Conservation (phyloP, 2,797 vertebrate species). For the Myotis planiceps region DNA sequence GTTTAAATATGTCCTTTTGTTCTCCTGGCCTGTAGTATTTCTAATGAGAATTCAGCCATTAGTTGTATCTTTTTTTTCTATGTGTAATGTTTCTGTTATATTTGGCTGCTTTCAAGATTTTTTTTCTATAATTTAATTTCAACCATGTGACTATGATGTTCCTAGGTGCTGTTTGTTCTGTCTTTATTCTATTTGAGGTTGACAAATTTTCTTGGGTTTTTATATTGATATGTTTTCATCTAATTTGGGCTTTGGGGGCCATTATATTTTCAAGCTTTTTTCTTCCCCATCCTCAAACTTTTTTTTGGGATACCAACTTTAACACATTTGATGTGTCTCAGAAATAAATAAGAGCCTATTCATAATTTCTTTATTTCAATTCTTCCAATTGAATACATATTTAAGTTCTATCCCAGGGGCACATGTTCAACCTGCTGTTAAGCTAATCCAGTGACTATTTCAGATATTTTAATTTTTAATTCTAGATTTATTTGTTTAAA, state of each 20-base stretch:
- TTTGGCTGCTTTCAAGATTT: neutral
- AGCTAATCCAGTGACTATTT: neutral
- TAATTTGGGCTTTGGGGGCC: neutral
- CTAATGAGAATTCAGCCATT: neutral
- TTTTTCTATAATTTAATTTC: neutral
- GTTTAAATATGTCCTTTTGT: neutral
- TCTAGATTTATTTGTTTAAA: neutral
- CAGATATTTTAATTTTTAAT: neutral
- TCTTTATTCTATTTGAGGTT: neutral
- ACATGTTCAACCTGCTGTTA: neutral
- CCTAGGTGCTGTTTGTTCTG: neutral
- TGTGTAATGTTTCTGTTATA: too few species aligned
- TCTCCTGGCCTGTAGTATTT: neutral
- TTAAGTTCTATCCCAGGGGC: neutral
- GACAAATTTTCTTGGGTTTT: neutral
- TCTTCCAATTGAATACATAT: neutral
- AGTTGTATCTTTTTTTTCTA: accelerated
- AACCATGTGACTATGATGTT: neutral
- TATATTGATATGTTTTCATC: neutral
- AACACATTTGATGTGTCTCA: neutral
- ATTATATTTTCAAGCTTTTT: too few species aligned
- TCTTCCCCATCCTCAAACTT: neutral
- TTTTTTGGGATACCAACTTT: neutral
- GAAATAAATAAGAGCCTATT: too few species aligned
- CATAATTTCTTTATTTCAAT: neutral